A percentile compares a stretch with the other conserved stretches of the same genome.
phyloP scores from a whole-genome alignment of 1,140 invertebrate species.

The Lepeophtheirus salmonis region DNA sequence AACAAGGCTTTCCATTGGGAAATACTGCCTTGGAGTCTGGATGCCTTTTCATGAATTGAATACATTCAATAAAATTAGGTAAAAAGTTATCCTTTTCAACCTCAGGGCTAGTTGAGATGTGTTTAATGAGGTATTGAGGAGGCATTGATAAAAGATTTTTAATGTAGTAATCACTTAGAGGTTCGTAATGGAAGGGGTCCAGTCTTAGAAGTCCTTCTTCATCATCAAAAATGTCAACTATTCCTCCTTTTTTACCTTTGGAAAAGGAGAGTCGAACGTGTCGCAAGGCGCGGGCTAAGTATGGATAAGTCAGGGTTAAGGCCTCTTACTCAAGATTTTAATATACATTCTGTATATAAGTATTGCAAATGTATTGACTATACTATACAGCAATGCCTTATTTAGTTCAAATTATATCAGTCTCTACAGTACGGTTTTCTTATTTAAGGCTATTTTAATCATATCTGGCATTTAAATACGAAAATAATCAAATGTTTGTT shows the following conservation, averaged over 20 bases:
- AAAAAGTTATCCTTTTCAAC: neutral
- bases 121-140: neutral
- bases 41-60: neutral
- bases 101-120: neutral
- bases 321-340: no score
- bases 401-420: no score
- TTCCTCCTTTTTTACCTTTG: neutral
- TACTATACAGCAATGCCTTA: no score
- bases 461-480: no score
- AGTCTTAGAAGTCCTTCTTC: neutral
- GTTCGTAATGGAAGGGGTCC: neutral
- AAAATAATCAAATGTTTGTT: no score
- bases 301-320: no score
- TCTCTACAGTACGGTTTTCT: no score
- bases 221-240: neutral
- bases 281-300: neutral
- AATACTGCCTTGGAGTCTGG: no score
- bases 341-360: no score
- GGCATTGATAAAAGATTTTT: neutral
- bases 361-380: no score
- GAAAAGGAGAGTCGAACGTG: neutral
- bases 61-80: neutral
- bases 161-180: neutral
- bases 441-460: no score
- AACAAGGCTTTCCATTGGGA: neutral